Evolutionary conservation across 1,140 invertebrate genomes (phyloP).

Genomic region (Trichonephila clavipes): DNA sequence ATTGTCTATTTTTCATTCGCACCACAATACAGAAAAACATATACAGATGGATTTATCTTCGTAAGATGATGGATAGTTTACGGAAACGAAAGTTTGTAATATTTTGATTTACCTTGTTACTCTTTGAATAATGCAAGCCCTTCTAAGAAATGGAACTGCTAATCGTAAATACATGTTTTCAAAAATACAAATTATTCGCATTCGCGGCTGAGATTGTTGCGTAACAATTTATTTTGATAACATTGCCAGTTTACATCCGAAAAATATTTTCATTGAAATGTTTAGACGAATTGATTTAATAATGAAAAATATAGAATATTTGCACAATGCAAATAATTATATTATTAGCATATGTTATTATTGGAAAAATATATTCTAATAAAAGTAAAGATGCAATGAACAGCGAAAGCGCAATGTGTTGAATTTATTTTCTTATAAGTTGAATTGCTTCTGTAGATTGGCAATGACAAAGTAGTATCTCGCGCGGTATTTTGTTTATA

Average conservation of each 20-base stretch:
- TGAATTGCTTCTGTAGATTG: not conserved
- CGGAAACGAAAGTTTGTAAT: not conserved
- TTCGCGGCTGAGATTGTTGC: not conserved
- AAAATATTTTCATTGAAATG: no score
- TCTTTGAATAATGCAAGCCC: not conserved
- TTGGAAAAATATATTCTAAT: no score
- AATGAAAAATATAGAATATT: no score
- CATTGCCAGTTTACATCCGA: no score
- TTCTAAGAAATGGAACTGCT: not conserved
- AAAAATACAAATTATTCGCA: not conserved
- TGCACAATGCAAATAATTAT: no score
- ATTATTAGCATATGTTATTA: no score
- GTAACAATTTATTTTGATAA: not conserved
- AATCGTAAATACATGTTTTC: not conserved
- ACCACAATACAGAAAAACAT: no score
- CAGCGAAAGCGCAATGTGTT: no score
- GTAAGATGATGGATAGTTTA: no score
- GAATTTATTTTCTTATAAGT: not conserved
- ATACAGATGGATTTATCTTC: not conserved
- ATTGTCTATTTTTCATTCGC: no score
- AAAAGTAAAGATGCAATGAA: no score
- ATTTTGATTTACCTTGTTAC: not conserved
- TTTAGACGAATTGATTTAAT: no score
- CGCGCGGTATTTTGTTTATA: conserved; percentile 18
- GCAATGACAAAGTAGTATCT: not conserved